These are phyloP conservation scores for Acanthosepion pharaonis DNA, from an alignment of 2,888 invertebrate genomes.

Conservation along the genomic window DNA sequence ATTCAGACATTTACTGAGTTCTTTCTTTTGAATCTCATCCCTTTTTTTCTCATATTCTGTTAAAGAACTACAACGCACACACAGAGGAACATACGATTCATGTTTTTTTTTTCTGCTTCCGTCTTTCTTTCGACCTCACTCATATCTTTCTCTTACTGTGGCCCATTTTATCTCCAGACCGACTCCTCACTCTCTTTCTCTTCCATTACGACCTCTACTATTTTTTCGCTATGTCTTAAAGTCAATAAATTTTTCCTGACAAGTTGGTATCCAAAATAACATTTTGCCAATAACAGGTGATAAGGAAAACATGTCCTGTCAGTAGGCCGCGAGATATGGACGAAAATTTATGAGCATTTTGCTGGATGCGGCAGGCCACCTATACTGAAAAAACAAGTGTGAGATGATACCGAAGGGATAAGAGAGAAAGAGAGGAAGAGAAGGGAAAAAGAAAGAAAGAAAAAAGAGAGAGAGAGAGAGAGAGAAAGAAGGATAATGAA, in stretches of 20 bases:
- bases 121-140: background rate
- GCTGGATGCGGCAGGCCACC: slow-evolving; percentile 20
- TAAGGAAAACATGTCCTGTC: slow-evolving; percentile 33
- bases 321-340: slow-evolving; percentile 18
- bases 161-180: no score
- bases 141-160: background rate
- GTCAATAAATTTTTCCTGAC: background rate
- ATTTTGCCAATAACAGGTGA: slow-evolving; percentile 33
- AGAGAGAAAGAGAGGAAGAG: background rate
- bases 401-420: background rate
- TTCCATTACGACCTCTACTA: background rate
- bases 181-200: background rate
- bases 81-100: background rate
- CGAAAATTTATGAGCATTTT: background rate
- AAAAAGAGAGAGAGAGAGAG: background rate
- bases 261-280: slow-evolving; percentile 33
- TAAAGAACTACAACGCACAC: no score
- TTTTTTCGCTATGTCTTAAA: background rate
- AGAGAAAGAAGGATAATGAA: background rate
- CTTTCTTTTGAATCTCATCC: no score
- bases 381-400: background rate
- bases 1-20: no score
- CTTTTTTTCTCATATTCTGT: no score
- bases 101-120: background rate
- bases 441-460: background rate